phyloP scores from a whole-genome alignment of 2,888 invertebrate species.

The Lithophane leautieri region DNA sequence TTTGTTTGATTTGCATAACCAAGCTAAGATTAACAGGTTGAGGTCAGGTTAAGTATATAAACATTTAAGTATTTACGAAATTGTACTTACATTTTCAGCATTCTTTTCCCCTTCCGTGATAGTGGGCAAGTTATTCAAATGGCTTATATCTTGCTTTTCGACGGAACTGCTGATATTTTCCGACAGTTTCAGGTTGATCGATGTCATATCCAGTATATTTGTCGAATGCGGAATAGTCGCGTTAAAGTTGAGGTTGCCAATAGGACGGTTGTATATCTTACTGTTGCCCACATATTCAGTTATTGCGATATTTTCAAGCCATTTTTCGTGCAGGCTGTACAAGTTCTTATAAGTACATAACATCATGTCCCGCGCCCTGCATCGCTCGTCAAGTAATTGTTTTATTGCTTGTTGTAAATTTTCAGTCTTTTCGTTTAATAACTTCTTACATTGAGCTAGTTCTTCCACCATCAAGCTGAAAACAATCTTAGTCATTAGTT shows the following conservation, averaged over 20 bases:
- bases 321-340: slow-evolving; percentile 86
- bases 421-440: slow-evolving; percentile 92
- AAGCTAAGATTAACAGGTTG: slow-evolving; percentile 6
- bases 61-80: slow-evolving; percentile 9
- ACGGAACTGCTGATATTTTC: slow-evolving; percentile 90
- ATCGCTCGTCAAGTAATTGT: slow-evolving; percentile 93
- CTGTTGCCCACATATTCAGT: slow-evolving; percentile 83
- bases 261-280: slow-evolving; percentile 82
- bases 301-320: slow-evolving; percentile 85
- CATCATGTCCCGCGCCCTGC: slow-evolving; percentile 91
- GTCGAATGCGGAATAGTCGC: slow-evolving; percentile 88
- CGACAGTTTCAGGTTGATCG: slow-evolving; percentile 91
- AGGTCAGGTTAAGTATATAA: not conserved
- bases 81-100: slow-evolving; percentile 90
- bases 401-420: slow-evolving; percentile 93
- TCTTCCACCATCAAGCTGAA: slow-evolving; percentile 97
- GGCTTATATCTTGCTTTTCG: slow-evolving; percentile 85
- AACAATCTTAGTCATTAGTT: slow-evolving; percentile 58
- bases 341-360: slow-evolving; percentile 92
- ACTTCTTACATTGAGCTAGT: slow-evolving; percentile 96
- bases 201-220: slow-evolving; percentile 92
- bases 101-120: slow-evolving; percentile 90
- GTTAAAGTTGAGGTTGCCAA: slow-evolving; percentile 88
- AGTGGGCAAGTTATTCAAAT: slow-evolving; percentile 79
- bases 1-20: slow-evolving; percentile 13